Evolutionary conservation across 2,888 invertebrate genomes (phyloP).

Genomic region (Stenoptilia bipunctidactyla): DNA sequence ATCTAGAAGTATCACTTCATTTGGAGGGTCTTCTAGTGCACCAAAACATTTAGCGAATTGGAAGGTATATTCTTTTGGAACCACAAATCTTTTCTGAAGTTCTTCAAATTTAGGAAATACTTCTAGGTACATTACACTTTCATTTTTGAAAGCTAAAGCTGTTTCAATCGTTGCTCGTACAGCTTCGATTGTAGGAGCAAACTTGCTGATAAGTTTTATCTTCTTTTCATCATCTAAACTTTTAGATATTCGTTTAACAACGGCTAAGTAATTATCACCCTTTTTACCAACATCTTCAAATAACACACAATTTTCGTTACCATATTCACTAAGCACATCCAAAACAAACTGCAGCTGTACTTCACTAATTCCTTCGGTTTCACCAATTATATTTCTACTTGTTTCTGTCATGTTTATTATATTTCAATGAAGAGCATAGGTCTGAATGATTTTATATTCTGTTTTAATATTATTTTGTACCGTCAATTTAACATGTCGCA

Average conservation of each 20-base stretch:
- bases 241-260: slow-evolving; percentile 21
- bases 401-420: too few relatives aligned
- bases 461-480: too few relatives aligned
- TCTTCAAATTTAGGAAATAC: slow-evolving; percentile 24
- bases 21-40: slow-evolving; percentile 17
- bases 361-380: slow-evolving; percentile 18
- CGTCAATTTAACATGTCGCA: too few relatives aligned
- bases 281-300: slow-evolving; percentile 23
- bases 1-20: slow-evolving; percentile 31
- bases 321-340: slow-evolving; percentile 23
- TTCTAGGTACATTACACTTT: slow-evolving; percentile 25
- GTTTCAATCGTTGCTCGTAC: slow-evolving; percentile 15
- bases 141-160: slow-evolving; percentile 22
- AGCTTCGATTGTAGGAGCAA: slow-evolving; percentile 20
- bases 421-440: too few relatives aligned
- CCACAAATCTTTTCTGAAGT: slow-evolving; percentile 18
- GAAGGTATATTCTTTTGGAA: slow-evolving; percentile 21
- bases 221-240: slow-evolving; percentile 19
- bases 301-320: slow-evolving; percentile 19
- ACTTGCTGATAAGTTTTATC: slow-evolving; percentile 24
- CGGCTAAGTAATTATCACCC: slow-evolving; percentile 28
- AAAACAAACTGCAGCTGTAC: slow-evolving; percentile 26
- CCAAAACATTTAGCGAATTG: slow-evolving; percentile 28
- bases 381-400: too few relatives aligned
- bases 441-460: too few relatives aligned